phyloP scores from a whole-genome alignment of 35 echinoderm and acorn worm species.

The Ophiothrix spiculata region DNA sequence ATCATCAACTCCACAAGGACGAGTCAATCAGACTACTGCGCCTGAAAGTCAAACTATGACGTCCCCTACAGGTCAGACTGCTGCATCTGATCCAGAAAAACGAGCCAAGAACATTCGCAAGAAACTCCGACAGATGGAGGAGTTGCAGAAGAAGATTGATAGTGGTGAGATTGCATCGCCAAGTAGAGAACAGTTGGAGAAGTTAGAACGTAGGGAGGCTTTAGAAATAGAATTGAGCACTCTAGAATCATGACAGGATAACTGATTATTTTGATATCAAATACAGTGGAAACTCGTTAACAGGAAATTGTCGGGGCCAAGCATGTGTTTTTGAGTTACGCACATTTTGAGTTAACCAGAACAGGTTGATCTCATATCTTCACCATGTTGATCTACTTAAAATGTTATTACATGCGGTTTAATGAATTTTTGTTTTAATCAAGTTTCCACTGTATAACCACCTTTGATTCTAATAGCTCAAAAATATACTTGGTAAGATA shows the following conservation, averaged over 20 bases:
- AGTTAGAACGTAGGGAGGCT: constrained; percentile 44
- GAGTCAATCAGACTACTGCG: not conserved
- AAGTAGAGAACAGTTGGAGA: constrained; percentile 81
- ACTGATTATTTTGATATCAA: too few species aligned
- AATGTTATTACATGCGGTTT: too few species aligned
- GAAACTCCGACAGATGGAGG: constrained; percentile 92
- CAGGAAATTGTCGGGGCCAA: too few species aligned
- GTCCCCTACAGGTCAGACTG: not conserved
- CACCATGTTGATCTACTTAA: too few species aligned
- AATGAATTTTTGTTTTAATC: too few species aligned
- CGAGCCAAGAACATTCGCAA: constrained; percentile 85
- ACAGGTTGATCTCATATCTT: too few species aligned
- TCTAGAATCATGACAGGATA: constrained; percentile 1
- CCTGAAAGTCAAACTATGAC: not conserved
- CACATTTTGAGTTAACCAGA: too few species aligned
- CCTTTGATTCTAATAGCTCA: too few species aligned
- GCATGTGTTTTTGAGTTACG: too few species aligned
- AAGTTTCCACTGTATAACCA: too few species aligned
- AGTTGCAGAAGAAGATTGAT: constrained; percentile 79
- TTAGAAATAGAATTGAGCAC: constrained; percentile 62
- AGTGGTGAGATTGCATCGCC: constrained; percentile 59
- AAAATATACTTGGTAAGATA: too few species aligned
- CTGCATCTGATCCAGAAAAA: constrained; percentile 52
- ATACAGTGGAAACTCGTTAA: too few species aligned
- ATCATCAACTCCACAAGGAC: not conserved